These are phyloP conservation scores for Gari tellinella DNA, from an alignment of 2,888 invertebrate genomes.

Conservation along the genomic window DNA sequence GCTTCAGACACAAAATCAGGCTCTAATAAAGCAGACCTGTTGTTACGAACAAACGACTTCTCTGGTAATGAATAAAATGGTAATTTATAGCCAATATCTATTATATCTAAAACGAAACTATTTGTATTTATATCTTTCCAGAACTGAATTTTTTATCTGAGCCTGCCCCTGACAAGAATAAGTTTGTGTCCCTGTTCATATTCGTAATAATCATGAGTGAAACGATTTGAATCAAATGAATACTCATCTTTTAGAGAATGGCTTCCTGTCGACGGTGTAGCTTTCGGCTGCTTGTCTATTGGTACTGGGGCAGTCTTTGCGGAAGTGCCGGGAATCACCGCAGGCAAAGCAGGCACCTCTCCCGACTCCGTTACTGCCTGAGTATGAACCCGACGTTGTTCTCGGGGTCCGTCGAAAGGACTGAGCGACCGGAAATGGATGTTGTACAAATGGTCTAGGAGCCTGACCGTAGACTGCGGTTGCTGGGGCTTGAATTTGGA, in stretches of 20 bases:
- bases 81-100: slow-evolving; percentile 26
- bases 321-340: slow-evolving; percentile 26
- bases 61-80: slow-evolving; percentile 27
- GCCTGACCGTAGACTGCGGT: too few species aligned
- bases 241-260: slow-evolving; percentile 33
- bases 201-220: slow-evolving; percentile 41
- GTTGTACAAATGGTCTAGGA: too few species aligned
- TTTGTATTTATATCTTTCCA: slow-evolving; percentile 18
- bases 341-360: slow-evolving; percentile 33
- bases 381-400: too few species aligned
- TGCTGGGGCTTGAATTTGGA: too few species aligned
- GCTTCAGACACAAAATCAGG: slow-evolving; percentile 26
- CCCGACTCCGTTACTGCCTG: slow-evolving; percentile 8
- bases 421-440: too few species aligned
- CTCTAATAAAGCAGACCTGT: slow-evolving; percentile 19
- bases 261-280: background rate
- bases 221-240: slow-evolving; percentile 13
- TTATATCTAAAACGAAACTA: slow-evolving; percentile 25
- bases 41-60: slow-evolving; percentile 3
- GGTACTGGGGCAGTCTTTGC: slow-evolving; percentile 25
- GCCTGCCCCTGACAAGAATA: slow-evolving; percentile 34
- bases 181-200: slow-evolving; percentile 42
- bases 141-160: slow-evolving; percentile 24
- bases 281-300: slow-evolving; percentile 5
- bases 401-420: too few species aligned